Percentiles rank a stretch among this genome's conserved stretches.
Evolutionary conservation across 1,140 invertebrate genomes (phyloP).

Genomic region (Babylonia areolata): DNA sequence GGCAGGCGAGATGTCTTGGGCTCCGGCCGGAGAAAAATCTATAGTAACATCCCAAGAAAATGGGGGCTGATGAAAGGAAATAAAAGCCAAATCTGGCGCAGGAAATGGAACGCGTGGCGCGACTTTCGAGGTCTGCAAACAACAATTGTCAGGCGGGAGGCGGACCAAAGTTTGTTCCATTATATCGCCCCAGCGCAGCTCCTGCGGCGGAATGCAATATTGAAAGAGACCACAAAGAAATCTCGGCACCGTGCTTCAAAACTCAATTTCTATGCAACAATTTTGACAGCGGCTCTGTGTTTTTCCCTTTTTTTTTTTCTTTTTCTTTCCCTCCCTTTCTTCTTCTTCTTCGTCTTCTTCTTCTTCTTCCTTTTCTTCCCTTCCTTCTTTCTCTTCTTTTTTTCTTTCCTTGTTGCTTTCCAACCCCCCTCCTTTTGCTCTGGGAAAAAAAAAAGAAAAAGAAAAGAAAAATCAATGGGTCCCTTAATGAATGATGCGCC

Average conservation of each 20-base stretch:
- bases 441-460: background rate
- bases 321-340: background rate
- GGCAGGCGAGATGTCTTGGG: background rate
- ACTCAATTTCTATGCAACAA: slow-evolving; percentile 44
- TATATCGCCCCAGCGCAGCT: slow-evolving; percentile 30
- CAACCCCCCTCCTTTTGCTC: background rate
- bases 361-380: background rate
- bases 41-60: slow-evolving; percentile 47
- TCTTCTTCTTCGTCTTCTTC: background rate
- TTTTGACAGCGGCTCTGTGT: slow-evolving; percentile 38
- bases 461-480: slow-evolving; percentile 27
- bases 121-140: slow-evolving; percentile 46
- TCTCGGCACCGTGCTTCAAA: slow-evolving; percentile 35
- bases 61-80: slow-evolving; percentile 49
- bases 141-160: slow-evolving; percentile 41
- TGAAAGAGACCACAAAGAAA: slow-evolving; percentile 43
- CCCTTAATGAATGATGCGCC: slow-evolving; percentile 32
- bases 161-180: slow-evolving; percentile 41
- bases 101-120: slow-evolving; percentile 45
- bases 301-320: background rate
- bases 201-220: slow-evolving; percentile 40
- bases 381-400: slow-evolving; percentile 29
- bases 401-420: background rate
- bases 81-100: slow-evolving; percentile 48
- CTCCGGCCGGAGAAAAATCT: slow-evolving; percentile 40